A percentile compares a stretch with the other conserved stretches of the same genome.
phyloP scores from a whole-genome alignment of 2,888 invertebrate genomes.

The Drosophila helvetica region DNA sequence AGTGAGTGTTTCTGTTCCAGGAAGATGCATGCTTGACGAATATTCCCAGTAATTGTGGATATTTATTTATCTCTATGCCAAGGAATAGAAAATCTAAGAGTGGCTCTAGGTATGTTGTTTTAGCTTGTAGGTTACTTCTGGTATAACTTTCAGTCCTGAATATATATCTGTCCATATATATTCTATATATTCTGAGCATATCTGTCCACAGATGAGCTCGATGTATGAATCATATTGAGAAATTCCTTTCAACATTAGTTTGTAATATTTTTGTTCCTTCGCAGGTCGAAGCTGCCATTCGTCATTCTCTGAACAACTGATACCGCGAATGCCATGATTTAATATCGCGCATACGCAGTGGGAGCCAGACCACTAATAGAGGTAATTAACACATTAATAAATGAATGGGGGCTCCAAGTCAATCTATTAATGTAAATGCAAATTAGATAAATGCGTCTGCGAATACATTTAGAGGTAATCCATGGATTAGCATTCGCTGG shows the following conservation, averaged over 20 bases:
- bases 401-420: slow-evolving; percentile 23
- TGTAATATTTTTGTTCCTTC: neutral
- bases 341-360: slow-evolving; percentile 31
- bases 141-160: too few relatives aligned
- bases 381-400: slow-evolving; percentile 37
- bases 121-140: too few relatives aligned
- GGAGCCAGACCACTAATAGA: slow-evolving; percentile 11
- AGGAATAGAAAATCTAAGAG: too few relatives aligned
- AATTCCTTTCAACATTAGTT: neutral
- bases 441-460: slow-evolving; percentile 33
- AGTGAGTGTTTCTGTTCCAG: too few relatives aligned
- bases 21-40: too few relatives aligned
- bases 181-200: too few relatives aligned
- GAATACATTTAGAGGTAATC: slow-evolving; percentile 29
- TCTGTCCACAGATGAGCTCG: too few relatives aligned
- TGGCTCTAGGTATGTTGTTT: too few relatives aligned
- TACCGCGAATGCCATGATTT: neutral
- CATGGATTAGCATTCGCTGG: slow-evolving; percentile 13
- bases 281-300: neutral
- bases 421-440: slow-evolving; percentile 42
- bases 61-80: too few relatives aligned
- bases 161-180: too few relatives aligned
- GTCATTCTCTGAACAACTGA: slow-evolving; percentile 23
- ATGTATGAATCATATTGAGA: too few relatives aligned
- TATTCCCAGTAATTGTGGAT: too few relatives aligned